Evolutionary conservation across 2,797 vertebrate genomes (phyloP), one percentile per base, ranked within the genome.

Genomic region (Poeciliopsis infans): DNA sequence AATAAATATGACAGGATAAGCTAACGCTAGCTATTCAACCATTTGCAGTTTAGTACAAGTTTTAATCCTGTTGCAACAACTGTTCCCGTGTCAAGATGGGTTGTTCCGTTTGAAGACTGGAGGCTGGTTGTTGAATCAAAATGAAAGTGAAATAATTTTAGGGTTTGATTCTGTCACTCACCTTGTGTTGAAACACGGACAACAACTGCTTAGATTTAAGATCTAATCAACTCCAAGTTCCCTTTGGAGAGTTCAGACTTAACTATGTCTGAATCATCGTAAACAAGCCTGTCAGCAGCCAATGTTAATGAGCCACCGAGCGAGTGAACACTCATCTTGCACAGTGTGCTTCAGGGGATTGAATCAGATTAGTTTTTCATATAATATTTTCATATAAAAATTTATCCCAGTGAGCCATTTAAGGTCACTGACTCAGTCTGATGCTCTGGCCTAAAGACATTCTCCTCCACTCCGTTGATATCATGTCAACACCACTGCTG

Each of bases 371-470:
- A 23, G 64, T 39, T 66, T 66, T 2, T n/a, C 11, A 28, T n/a
- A 12, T 57, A 12, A 57, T 57, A 57, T 57, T 69, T 69, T 6
- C 43, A 69, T 2, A 43, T 2, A 43, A 69, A 69, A 68, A 68
- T 68, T 8, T 39, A 4, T 28, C 51, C 39, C 70, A 49, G 33
- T 59, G 23, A 75, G 80, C 79, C n/a, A 20, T 61, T 39, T 23
- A 57, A 28, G 36, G 46, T 18, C 33, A 41, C 70, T 28, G 61
- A 43, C 5, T 74, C 15, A 0, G 33, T 20, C 33, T 36, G 61
- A 20, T 20, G 18, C 46, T 51, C 18, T 49, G 55, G 33, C 31
- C 4, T 55, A 31, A 31, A 66, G 45, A 57, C 47, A 59, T 70
- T 69, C 25, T 0, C n/a, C 7, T 74, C 43, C 66, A 72, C 53